These are phyloP conservation scores for Bombus cullumanus DNA, from an alignment of 1,140 invertebrate genomes.

Conservation along the genomic window DNA sequence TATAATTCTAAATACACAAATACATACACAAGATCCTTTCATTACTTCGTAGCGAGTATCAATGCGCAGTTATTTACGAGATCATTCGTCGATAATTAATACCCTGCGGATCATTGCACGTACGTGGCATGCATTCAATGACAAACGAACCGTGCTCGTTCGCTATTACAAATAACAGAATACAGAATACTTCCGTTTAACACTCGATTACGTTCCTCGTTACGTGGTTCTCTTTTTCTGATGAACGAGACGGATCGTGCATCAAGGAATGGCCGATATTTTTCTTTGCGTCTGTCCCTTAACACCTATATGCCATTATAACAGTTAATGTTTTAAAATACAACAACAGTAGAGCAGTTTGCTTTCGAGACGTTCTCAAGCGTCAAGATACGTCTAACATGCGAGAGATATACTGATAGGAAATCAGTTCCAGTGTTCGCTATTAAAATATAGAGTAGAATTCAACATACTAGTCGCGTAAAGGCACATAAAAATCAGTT, in stretches of 20 bases:
- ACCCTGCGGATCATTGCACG: slow-evolving; percentile 67
- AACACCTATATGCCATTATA: slow-evolving; percentile 58
- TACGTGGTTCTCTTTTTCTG: background rate
- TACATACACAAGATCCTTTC: slow-evolving; percentile 70
- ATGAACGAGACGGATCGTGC: background rate
- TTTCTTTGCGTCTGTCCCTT: slow-evolving; percentile 41
- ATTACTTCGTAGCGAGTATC: slow-evolving; percentile 66
- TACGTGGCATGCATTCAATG: slow-evolving; percentile 20
- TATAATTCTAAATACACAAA: slow-evolving; percentile 72
- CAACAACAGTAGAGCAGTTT: slow-evolving; percentile 53
- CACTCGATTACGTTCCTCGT: background rate
- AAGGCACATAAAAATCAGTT: slow-evolving; percentile 71
- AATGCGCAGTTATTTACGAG: slow-evolving; percentile 62
- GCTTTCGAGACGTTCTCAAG: slow-evolving; percentile 19
- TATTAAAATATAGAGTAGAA: slow-evolving; percentile 66
- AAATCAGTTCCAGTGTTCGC: slow-evolving; percentile 53
- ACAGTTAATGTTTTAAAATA: slow-evolving; percentile 63
- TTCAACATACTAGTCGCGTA: slow-evolving; percentile 65
- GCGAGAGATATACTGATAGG: slow-evolving; percentile 42
- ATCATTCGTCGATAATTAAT: slow-evolving; percentile 57
- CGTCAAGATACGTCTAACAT: slow-evolving; percentile 18
- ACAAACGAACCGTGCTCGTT: background rate
- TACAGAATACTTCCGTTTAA: background rate
- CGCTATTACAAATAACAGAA: background rate
- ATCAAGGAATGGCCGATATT: background rate